Evolutionary conservation across 2,113 vertebrate genomes (phyloP).

Genomic region (Columbina picui): DNA sequence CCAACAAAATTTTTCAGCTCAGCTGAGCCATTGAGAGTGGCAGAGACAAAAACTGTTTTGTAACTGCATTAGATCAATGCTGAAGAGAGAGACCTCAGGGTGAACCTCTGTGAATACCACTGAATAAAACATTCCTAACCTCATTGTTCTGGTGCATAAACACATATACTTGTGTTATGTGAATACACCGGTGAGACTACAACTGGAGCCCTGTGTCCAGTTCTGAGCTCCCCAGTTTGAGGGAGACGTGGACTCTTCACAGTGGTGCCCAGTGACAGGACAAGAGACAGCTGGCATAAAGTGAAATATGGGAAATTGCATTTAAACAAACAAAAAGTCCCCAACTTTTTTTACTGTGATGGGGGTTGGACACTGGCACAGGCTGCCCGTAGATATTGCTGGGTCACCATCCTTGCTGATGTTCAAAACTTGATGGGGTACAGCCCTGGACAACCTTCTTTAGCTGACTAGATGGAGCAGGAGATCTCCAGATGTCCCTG

Average conservation of each 20-base stretch:
- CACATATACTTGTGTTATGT: background rate
- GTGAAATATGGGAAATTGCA: rapidly evolving
- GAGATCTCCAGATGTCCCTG: background rate
- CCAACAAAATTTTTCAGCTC: background rate
- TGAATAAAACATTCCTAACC: background rate
- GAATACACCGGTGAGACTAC: background rate
- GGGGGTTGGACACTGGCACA: too few relatives aligned
- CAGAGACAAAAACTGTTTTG: background rate
- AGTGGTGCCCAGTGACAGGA: too few relatives aligned
- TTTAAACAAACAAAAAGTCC: background rate
- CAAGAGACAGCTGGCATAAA: background rate
- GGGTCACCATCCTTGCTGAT: background rate
- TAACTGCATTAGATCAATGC: background rate
- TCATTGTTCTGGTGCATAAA: background rate
- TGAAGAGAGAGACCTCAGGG: background rate
- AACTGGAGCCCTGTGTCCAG: background rate
- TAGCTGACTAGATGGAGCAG: background rate
- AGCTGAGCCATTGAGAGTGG: background rate
- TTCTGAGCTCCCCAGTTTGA: background rate
- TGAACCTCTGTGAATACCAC: background rate
- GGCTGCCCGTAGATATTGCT: background rate
- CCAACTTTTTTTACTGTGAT: rapidly evolving
- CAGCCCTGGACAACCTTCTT: background rate
- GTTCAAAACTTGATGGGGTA: background rate
- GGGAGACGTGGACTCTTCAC: background rate